These are phyloP conservation scores for Aspiorhynchus laticeps DNA, from an alignment of 2,113 vertebrate species.

Conservation along the genomic window DNA sequence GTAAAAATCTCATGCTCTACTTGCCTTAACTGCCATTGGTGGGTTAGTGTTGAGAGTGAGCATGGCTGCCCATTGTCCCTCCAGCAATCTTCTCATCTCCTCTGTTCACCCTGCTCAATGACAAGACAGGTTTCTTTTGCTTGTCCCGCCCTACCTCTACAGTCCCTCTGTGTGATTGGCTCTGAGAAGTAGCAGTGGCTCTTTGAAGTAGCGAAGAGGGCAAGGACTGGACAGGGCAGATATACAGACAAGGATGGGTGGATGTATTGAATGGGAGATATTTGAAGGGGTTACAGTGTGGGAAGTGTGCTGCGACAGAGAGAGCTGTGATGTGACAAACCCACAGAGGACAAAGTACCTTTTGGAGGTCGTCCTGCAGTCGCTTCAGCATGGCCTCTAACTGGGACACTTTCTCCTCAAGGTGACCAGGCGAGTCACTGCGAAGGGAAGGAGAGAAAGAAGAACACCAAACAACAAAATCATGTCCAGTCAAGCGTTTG, in stretches of 20 bases:
- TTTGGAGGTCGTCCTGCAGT: slow-evolving; percentile 88
- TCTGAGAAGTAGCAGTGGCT: slow-evolving; percentile 49
- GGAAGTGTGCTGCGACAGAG: slow-evolving; percentile 28
- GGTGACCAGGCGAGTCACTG: slow-evolving; percentile 77
- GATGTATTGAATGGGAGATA: slow-evolving; percentile 38
- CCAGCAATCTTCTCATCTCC: slow-evolving; percentile 55
- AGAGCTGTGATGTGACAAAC: not conserved
- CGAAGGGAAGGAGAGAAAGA: slow-evolving; percentile 36
- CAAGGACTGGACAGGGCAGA: slow-evolving; percentile 49
- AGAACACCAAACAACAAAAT: not conserved
- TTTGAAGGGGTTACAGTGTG: slow-evolving; percentile 41
- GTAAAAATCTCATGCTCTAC: slow-evolving; percentile 59
- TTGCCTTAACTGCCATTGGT: slow-evolving; percentile 60
- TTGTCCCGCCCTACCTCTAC: slow-evolving; percentile 57
- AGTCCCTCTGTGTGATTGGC: slow-evolving; percentile 54
- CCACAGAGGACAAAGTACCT: slow-evolving; percentile 77
- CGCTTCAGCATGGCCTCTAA: slow-evolving; percentile 87
- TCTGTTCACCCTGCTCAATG: slow-evolving; percentile 63
- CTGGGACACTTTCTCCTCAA: slow-evolving; percentile 88
- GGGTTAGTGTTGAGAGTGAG: slow-evolving; percentile 49
- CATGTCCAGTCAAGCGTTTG: not conserved
- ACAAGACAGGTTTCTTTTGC: slow-evolving; percentile 64
- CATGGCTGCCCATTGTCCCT: slow-evolving; percentile 43
- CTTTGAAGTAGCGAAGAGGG: slow-evolving; percentile 46
- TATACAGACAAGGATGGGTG: slow-evolving; percentile 48